Percentiles rank a stretch among this genome's conserved stretches.
phyloP scores from a whole-genome alignment of 2,888 invertebrate genomes.

The Caenorhabditis angaria region DNA sequence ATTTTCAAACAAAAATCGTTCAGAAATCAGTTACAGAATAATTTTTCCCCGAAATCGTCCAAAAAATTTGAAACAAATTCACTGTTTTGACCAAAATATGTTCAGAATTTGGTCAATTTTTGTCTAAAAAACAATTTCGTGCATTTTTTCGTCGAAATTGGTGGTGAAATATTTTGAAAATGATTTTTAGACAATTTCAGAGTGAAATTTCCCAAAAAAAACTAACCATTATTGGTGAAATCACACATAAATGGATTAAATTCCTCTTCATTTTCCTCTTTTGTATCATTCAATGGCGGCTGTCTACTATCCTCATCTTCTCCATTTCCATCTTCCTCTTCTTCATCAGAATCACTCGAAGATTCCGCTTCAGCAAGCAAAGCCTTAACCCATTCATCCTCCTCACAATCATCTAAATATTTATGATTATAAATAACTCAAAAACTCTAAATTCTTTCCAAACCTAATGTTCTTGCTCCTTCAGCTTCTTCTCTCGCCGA shows the following conservation, averaged over 20 bases:
- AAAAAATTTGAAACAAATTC: too few species aligned
- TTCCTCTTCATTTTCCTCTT: conserved; percentile 77
- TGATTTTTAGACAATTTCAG: too few species aligned
- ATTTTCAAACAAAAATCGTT: too few species aligned
- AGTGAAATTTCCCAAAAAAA: too few species aligned
- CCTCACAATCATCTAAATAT: conserved; percentile 43
- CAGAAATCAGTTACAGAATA: too few species aligned
- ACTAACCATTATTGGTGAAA: conserved; percentile 72
- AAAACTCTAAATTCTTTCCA: not conserved
- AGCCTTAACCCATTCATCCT: conserved; percentile 59
- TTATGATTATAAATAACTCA: not conserved
- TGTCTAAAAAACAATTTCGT: too few species aligned
- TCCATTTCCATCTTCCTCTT: conserved; percentile 48
- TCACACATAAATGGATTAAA: conserved; percentile 90
- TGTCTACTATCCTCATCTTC: conserved; percentile 33
- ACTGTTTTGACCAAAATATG: too few species aligned
- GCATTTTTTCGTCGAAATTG: too few species aligned
- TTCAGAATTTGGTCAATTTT: too few species aligned
- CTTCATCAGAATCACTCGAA: conserved; percentile 51
- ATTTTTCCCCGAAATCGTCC: too few species aligned
- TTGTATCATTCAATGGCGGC: conserved; percentile 22
- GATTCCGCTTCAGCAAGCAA: conserved; percentile 58
- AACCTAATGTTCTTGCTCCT: conserved; percentile 38
- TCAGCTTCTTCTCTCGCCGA: conserved; percentile 46
- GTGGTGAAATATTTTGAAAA: too few species aligned